These are phyloP conservation scores for Epinephelus cyanopodus DNA, from an alignment of 2,113 vertebrate genomes.

Conservation along the genomic window DNA sequence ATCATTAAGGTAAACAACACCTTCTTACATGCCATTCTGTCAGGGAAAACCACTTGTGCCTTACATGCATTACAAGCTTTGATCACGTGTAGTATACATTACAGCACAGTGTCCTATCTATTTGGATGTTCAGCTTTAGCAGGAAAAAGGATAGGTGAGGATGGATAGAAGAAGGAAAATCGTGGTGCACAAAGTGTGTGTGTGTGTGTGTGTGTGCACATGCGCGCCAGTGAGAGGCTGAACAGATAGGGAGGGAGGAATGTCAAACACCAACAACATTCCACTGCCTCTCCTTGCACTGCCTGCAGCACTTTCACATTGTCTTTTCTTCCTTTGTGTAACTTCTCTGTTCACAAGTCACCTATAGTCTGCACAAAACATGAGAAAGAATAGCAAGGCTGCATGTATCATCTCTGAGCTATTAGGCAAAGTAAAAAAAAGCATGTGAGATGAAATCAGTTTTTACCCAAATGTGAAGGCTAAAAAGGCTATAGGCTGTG, in stretches of 20 bases:
- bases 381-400: slow-evolving; percentile 35
- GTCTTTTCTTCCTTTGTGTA: slow-evolving; percentile 77
- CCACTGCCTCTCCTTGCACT: slow-evolving; percentile 81
- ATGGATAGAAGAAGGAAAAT: slow-evolving; percentile 17
- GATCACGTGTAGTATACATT: not conserved
- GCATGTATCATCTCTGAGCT: slow-evolving; percentile 24
- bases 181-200: slow-evolving; percentile 1
- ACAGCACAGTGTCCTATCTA: not conserved
- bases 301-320: slow-evolving; percentile 81
- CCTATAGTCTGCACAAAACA: slow-evolving; percentile 48
- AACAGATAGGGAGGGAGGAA: slow-evolving; percentile 76
- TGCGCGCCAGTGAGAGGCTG: slow-evolving; percentile 26
- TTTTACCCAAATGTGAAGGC: not conserved
- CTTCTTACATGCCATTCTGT: slow-evolving; percentile 12
- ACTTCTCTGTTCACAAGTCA: slow-evolving; percentile 70
- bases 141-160: not conserved
- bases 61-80: not conserved
- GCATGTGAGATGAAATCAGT: slow-evolving; percentile 15
- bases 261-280: slow-evolving; percentile 89
- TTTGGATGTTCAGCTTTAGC: not conserved
- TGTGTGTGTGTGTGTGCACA: not conserved
- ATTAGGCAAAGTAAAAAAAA: not conserved
- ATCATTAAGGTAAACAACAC: slow-evolving; percentile 12
- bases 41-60: not conserved
- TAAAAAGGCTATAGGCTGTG: slow-evolving; percentile 3